Conservation (phyloP, 2,113 vertebrate genomes). For the Tenebrosternarchus preto region DNA sequence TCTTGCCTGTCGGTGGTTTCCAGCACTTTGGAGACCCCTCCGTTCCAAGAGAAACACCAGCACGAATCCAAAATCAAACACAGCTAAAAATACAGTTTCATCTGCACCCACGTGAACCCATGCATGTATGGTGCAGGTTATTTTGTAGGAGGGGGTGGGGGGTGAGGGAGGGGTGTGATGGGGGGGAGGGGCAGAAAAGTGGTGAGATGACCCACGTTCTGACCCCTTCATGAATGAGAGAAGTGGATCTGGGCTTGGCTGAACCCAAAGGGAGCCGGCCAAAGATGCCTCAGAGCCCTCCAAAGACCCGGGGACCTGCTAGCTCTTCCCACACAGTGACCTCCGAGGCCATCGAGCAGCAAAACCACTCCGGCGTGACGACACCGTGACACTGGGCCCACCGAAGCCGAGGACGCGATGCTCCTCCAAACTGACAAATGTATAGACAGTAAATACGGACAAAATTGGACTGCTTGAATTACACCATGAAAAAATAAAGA, state of each 20-base stretch:
- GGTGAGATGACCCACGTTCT: conserved; percentile 73
- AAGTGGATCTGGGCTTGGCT: conserved; percentile 69
- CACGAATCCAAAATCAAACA: conserved; percentile 34
- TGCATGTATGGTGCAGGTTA: conserved; percentile 55
- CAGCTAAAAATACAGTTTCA: conserved; percentile 69
- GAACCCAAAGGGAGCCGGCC: conserved; percentile 74
- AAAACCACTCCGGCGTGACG: conserved; percentile 72
- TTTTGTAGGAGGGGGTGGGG: conserved; percentile 6
- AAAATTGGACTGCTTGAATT: conserved; percentile 77
- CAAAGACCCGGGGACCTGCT: conserved; percentile 70
- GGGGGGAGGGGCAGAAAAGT: conserved; percentile 71
- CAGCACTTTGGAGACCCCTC: conserved; percentile 70
- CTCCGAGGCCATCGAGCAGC: conserved; percentile 73
- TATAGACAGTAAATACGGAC: conserved; percentile 76
- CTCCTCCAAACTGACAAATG: conserved; percentile 77
- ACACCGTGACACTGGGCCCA: conserved; percentile 72
- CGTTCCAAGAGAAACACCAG: conserved; percentile 38
- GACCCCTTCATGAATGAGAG: conserved; percentile 78
- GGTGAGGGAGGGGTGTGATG: too few species aligned
- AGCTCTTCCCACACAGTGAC: conserved; percentile 78
- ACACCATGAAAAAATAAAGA: conserved; percentile 61
- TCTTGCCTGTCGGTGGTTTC: conserved; percentile 64
- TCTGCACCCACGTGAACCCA: conserved; percentile 69
- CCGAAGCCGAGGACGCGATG: conserved; percentile 68
- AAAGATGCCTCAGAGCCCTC: conserved; percentile 67